Evolutionary conservation across 1,140 invertebrate genomes (phyloP), one percentile per base, ranked within the genome.

Genomic region (Latrodectus geometricus): DNA sequence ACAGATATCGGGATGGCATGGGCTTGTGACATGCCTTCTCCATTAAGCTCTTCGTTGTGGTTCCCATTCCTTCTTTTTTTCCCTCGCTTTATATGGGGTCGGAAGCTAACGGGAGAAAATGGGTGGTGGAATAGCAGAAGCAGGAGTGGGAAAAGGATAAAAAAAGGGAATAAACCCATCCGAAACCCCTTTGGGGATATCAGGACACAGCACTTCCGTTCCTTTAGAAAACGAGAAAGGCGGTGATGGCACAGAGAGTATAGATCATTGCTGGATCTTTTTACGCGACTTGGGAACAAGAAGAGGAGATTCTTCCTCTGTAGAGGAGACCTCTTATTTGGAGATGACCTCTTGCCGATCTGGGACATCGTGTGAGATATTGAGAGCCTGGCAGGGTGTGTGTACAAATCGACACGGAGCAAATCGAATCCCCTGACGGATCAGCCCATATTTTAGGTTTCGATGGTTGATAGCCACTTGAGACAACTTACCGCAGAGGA

Each of bases 1-100:
- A n/a, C 9, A 23, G 20, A 21, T n/a, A 69, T 20, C 17, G 21
- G 9, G n/a, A 20, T 69, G 12, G 9, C 9, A 69, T 4, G n/a
- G n/a, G 20, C 9, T 9, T 17, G 14, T 48, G 76, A 78, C 76
- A 78, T 48, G 76, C 17, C 76, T 78, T 78, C 76, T 78, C 76
- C 76, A 78, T 78, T 78, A 78, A 54, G 35, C 20, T 17, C 50
- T 11, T 21, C 11, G 12, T 50, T 15, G 20, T 54, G 23, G 54
- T 61, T 61, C 54, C 35, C 35, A 35, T 35, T 35, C 35, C 35
- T 35, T 61, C 54, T 61, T 61, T 61, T 61, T 61, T 17, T 61
- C 54, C 17, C 56, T 35, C 61, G 76, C 76, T 78, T 69, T 69
- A 20, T n/a, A 21, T 20, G 68, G 68, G 9, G n/a, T 11, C 14